These are phyloP conservation scores for Dinothrombium tinctorium DNA, from an alignment of 1,140 invertebrate species.

Conservation along the genomic window DNA sequence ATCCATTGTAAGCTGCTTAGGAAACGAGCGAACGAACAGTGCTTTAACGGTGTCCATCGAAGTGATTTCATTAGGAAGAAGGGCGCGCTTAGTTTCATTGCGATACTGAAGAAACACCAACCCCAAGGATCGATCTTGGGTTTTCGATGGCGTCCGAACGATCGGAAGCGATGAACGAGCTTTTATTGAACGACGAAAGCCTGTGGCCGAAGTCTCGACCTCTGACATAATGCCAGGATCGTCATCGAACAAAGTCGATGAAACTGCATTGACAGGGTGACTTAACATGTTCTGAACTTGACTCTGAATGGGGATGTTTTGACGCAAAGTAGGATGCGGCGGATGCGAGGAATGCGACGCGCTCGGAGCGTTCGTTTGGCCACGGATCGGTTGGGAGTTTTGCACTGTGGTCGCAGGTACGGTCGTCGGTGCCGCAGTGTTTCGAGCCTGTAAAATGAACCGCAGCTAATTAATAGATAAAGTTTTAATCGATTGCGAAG, in stretches of 20 bases:
- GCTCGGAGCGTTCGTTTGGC: too few species aligned
- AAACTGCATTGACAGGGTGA: too few species aligned
- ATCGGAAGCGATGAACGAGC: conserved; percentile 74
- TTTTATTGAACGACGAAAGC: conserved; percentile 54
- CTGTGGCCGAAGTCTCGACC: conserved; percentile 74
- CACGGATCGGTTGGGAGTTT: too few species aligned
- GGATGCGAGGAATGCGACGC: too few species aligned
- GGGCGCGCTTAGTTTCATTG: conserved; percentile 82
- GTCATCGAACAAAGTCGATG: conserved; percentile 35
- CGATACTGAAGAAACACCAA: conserved; percentile 87
- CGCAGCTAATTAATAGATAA: too few species aligned
- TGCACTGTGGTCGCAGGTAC: too few species aligned
- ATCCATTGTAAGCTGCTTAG: conserved; percentile 81
- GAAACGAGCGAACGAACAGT: conserved; percentile 88
- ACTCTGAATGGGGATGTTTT: too few species aligned
- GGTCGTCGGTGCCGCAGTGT: too few species aligned
- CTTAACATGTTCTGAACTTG: too few species aligned
- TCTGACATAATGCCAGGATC: conserved; percentile 94
- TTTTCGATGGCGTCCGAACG: conserved; percentile 77
- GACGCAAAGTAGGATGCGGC: too few species aligned
- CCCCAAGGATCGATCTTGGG: conserved; percentile 46
- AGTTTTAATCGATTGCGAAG: too few species aligned
- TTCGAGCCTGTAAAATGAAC: too few species aligned
- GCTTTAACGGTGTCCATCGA: conserved; percentile 92
- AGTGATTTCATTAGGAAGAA: conserved; percentile 90